phyloP scores from a whole-genome alignment of 1,140 invertebrate species.

The Euschistus heros region DNA sequence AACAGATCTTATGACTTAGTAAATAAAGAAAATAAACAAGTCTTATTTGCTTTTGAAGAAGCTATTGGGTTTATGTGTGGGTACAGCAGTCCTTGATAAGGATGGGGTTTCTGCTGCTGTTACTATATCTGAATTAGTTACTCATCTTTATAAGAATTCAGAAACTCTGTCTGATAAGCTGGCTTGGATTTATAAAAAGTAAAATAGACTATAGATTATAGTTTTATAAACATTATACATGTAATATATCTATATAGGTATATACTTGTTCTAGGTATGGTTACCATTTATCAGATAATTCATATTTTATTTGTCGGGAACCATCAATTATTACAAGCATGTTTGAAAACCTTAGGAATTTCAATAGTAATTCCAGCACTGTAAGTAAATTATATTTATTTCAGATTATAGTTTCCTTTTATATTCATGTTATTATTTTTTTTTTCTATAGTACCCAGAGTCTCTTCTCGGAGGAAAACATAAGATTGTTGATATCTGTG shows the following conservation, averaged over 20 bases:
- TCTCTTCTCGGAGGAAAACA: slow-evolving; percentile 57
- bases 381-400: slow-evolving; percentile 41
- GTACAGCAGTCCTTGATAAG: slow-evolving; percentile 78
- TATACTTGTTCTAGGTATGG: slow-evolving; percentile 49
- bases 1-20: slow-evolving; percentile 71
- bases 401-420: neutral
- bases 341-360: slow-evolving; percentile 75
- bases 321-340: slow-evolving; percentile 56
- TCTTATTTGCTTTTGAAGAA: slow-evolving; percentile 93
- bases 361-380: slow-evolving; percentile 44
- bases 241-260: neutral
- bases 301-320: slow-evolving; percentile 81
- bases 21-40: slow-evolving; percentile 48
- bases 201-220: neutral
- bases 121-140: slow-evolving; percentile 64
- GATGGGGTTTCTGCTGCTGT: slow-evolving; percentile 86
- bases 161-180: slow-evolving; percentile 65
- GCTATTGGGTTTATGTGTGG: slow-evolving; percentile 94
- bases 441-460: slow-evolving; percentile 59
- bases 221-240: too few species aligned
- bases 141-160: slow-evolving; percentile 49
- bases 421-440: neutral
- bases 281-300: slow-evolving; percentile 72
- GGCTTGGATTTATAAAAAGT: slow-evolving; percentile 56
- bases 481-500: slow-evolving; percentile 62